Percentiles rank a stretch among this genome's conserved stretches.
These are phyloP conservation scores for Casuarius casuarius DNA, from an alignment of 2,113 vertebrate genomes.

Conservation along the genomic window DNA sequence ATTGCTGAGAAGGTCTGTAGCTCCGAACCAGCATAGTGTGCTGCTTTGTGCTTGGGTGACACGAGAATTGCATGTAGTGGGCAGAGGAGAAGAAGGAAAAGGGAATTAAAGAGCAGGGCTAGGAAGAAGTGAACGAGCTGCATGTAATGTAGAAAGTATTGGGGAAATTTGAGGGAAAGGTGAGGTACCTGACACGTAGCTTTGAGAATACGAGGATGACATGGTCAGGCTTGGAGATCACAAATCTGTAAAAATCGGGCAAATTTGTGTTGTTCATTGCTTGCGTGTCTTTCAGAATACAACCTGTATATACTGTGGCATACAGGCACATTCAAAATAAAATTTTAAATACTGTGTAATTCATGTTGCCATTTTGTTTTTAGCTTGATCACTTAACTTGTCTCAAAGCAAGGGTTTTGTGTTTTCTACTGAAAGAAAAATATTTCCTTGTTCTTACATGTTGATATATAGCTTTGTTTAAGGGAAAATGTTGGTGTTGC, in stretches of 20 bases:
- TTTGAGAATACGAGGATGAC: not conserved
- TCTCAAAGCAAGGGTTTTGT: not conserved
- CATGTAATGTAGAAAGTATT: not conserved
- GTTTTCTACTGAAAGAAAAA: conserved; percentile 50
- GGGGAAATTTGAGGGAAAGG: not conserved
- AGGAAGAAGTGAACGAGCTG: not conserved
- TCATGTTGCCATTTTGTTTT: not conserved
- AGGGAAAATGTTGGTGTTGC: conserved; percentile 31
- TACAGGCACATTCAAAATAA: not conserved
- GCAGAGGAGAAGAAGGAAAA: not conserved
- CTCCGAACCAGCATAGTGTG: rapidly evolving
- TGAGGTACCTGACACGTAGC: not conserved
- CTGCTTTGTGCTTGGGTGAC: not conserved
- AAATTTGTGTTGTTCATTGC: not conserved
- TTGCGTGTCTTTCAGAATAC: not conserved
- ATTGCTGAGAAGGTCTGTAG: not conserved
- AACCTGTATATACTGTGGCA: not conserved
- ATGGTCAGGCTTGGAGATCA: not conserved
- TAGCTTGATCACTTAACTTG: not conserved
- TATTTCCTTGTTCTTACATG: conserved; percentile 53
- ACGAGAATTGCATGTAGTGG: not conserved
- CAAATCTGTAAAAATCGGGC: not conserved
- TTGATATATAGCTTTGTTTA: conserved; percentile 40
- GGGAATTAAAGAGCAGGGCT: not conserved
- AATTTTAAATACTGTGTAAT: not conserved